Conservation (phyloP, 2,888 invertebrate species). For the Epistrophe grossulariae region DNA sequence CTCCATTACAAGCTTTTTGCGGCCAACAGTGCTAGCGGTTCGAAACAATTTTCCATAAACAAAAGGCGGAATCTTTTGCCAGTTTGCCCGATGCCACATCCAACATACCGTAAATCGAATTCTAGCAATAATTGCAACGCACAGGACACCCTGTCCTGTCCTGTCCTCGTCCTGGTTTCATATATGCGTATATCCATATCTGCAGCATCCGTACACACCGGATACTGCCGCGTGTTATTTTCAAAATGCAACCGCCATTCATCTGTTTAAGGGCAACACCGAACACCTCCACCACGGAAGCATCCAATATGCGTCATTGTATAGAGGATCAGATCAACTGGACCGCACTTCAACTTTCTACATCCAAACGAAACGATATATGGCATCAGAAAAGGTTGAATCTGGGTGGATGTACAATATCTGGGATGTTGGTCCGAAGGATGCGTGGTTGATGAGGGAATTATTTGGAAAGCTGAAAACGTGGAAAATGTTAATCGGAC, state of each 20-base stretch:
- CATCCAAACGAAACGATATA: conserved; percentile 30
- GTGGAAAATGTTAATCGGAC: conserved; percentile 68
- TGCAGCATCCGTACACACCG: background rate
- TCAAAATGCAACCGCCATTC: conserved; percentile 72
- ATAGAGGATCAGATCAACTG: conserved; percentile 42
- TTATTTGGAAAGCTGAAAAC: conserved; percentile 25
- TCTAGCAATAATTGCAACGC: conserved; percentile 70
- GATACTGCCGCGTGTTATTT: conserved; percentile 52
- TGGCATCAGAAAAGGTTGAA: background rate
- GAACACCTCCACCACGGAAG: conserved; percentile 42
- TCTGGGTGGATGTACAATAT: background rate
- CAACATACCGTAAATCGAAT: conserved; percentile 73
- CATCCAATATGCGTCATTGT: conserved; percentile 66
- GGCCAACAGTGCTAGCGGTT: conserved; percentile 46
- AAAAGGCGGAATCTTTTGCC: conserved; percentile 66
- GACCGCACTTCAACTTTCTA: conserved; percentile 61
- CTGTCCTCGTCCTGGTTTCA: background rate
- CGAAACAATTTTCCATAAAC: conserved; percentile 55
- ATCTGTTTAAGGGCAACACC: conserved; percentile 41
- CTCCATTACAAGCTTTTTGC: conserved; percentile 70
- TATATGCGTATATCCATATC: background rate
- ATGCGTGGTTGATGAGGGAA: conserved; percentile 29
- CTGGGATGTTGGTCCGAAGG: background rate
- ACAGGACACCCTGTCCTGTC: conserved; percentile 26
- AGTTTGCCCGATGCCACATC: conserved; percentile 52